phyloP scores from a whole-genome alignment of 2,113 vertebrate species.

The Thymallus thymallus region DNA sequence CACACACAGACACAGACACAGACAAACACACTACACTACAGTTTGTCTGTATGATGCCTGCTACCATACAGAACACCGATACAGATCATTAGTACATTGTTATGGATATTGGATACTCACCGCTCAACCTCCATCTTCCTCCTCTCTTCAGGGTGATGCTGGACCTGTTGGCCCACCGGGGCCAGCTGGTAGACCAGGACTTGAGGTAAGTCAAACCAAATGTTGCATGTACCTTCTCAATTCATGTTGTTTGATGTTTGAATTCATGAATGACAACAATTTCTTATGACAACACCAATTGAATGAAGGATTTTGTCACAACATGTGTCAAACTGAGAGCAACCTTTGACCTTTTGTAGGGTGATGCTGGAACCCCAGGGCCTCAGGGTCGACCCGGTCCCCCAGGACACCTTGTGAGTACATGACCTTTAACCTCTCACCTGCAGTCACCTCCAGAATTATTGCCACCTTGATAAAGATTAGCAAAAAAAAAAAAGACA shows the following conservation, averaged over 20 bases:
- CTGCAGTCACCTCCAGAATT: not conserved
- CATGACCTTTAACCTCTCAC: not conserved
- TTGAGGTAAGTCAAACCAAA: constrained; percentile 74
- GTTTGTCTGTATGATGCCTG: too few species aligned
- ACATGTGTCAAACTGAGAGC: not conserved
- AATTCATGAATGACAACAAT: not conserved
- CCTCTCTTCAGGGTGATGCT: constrained; percentile 80
- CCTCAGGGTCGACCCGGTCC: constrained; percentile 86
- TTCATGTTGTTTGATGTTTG: too few species aligned
- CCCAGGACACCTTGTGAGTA: constrained; percentile 85
- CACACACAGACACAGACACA: not conserved
- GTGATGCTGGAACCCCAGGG: constrained; percentile 88
- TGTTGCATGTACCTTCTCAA: too few species aligned
- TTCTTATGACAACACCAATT: too few species aligned
- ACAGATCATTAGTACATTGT: not conserved
- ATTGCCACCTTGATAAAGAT: not conserved
- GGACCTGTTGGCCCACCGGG: constrained; percentile 85
- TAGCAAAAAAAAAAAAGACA: too few species aligned
- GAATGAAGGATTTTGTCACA: too few species aligned
- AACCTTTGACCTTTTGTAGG: constrained; percentile 70
- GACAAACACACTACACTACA: not conserved
- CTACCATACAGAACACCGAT: too few species aligned
- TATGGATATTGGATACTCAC: not conserved
- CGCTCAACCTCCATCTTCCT: not conserved
- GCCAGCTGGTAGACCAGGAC: constrained; percentile 77